phyloP scores from a whole-genome alignment of 2,113 vertebrate genomes.

The Morone chrysops region DNA sequence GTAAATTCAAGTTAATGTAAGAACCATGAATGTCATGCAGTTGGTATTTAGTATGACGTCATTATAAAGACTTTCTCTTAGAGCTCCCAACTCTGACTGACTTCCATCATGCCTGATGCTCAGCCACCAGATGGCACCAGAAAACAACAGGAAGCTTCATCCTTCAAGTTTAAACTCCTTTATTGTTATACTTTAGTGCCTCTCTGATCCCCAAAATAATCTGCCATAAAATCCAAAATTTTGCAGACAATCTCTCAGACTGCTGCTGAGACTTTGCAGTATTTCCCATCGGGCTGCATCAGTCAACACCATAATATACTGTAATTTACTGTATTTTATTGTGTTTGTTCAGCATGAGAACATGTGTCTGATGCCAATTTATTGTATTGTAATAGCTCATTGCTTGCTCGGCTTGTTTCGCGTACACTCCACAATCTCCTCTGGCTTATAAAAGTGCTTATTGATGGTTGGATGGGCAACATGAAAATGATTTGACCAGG shows the following conservation, averaged over 20 bases:
- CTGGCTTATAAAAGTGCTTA: slow-evolving; percentile 53
- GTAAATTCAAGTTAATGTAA: too few species aligned
- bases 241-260: not conserved
- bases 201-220: not conserved
- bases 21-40: too few species aligned
- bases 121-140: slow-evolving; percentile 54
- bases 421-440: slow-evolving; percentile 47
- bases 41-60: too few species aligned
- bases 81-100: too few species aligned
- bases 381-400: slow-evolving; percentile 30
- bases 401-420: slow-evolving; percentile 29
- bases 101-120: too few species aligned
- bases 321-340: slow-evolving; percentile 28
- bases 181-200: not conserved
- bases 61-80: too few species aligned
- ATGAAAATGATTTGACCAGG: slow-evolving; percentile 37
- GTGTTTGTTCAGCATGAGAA: slow-evolving; percentile 56
- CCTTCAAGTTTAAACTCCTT: not conserved
- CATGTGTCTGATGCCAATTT: slow-evolving; percentile 35
- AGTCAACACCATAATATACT: slow-evolving; percentile 7
- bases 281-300: not conserved
- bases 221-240: not conserved
- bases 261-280: not conserved
- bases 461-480: slow-evolving; percentile 51
- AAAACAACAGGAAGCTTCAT: slow-evolving; percentile 3